Evolutionary conservation across 2,888 invertebrate genomes (phyloP).

Genomic region (Hybos culiciformis): DNA sequence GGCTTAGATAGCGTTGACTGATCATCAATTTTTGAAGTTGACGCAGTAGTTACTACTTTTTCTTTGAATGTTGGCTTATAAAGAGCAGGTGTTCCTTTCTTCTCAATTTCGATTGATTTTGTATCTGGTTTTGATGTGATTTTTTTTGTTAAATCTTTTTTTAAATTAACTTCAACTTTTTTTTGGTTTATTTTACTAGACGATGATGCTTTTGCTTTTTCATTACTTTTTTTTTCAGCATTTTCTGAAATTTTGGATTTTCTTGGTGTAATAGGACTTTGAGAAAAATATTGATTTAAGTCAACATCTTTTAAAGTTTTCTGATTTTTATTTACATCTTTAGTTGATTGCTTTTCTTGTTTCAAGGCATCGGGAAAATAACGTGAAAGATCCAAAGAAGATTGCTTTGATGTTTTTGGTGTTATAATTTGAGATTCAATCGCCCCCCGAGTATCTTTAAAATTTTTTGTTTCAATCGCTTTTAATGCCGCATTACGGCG

Average conservation of each 20-base stretch:
- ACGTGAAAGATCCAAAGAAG: conserved; percentile 30
- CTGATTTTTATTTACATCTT: conserved; percentile 29
- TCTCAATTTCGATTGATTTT: no score
- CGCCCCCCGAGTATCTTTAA: conserved; percentile 31
- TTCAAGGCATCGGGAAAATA: conserved; percentile 35
- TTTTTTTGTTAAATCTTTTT: conserved; percentile 27
- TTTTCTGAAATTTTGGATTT: no score
- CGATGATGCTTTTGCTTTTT: conserved; percentile 18
- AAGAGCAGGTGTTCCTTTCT: background rate
- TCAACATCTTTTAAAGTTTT: conserved; percentile 34
- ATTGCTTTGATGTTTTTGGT: conserved; percentile 28
- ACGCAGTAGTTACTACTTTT: no score
- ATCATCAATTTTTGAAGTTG: conserved; percentile 6
- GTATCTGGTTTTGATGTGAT: no score
- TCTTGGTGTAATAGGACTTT: conserved; percentile 28
- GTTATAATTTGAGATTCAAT: conserved; percentile 30
- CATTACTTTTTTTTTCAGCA: no score
- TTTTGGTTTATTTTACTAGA: conserved; percentile 6
- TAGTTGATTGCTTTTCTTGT: conserved; percentile 22
- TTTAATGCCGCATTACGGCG: conserved; percentile 26
- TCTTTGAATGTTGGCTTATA: background rate
- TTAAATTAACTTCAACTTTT: conserved; percentile 26
- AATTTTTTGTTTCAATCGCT: conserved; percentile 31
- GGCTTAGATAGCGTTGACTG: background rate
- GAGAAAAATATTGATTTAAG: conserved; percentile 33